Base-by-base conservation (phyloP, 23 tunicate genomes). In the Halocynthia aurantium region DNA sequence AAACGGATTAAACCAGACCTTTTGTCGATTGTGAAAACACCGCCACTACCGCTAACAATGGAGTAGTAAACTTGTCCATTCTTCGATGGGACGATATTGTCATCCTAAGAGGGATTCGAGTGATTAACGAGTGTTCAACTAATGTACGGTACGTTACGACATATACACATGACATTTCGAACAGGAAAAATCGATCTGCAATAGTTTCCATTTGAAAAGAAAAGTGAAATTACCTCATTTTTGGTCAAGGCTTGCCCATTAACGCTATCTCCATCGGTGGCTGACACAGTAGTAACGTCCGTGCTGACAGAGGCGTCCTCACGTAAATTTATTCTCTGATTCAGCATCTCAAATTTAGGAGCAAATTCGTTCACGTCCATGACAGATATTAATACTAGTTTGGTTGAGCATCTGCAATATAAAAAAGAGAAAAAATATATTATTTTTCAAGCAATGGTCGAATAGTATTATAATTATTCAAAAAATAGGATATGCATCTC, bases 311-410 rank as follows among this genome's bases (percentile, higher is more conserved):
- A 62, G 12, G 75, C 77, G 71, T 87, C 83, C 51, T 87, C 93
- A 73, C 81, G 78, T 52, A 87, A 75, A 9, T 40, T 61, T 11
- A 82, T 8, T 22, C 40, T 69, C 7, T 75, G 22, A 65, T 81
- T 70, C 53, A 77, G 62, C 64, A 77, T 84, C 21, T 67, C 83
- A 54, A 87, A 81, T 7, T 31, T 22, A 6, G 93, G 93, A 55
- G 85, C 69, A 53, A 73, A 77, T 62, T 87, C 93, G 62, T 87
- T 87, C 49, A 40, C 93, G 77, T 87, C 93, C 73, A 87, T 50
- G 52, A 87, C 56, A 6, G 82, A 64, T 22, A 87, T 75, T 11
- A 11, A 67, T 5, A 87, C 68, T 21, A 10, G 17, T 52, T 55
- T 20, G 18, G 17, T 53, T 52, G 64, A 11, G 57, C 55, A 20